These are phyloP conservation scores for Heloderma charlesbogerti DNA, from an alignment of 2,113 vertebrate genomes.

Conservation along the genomic window DNA sequence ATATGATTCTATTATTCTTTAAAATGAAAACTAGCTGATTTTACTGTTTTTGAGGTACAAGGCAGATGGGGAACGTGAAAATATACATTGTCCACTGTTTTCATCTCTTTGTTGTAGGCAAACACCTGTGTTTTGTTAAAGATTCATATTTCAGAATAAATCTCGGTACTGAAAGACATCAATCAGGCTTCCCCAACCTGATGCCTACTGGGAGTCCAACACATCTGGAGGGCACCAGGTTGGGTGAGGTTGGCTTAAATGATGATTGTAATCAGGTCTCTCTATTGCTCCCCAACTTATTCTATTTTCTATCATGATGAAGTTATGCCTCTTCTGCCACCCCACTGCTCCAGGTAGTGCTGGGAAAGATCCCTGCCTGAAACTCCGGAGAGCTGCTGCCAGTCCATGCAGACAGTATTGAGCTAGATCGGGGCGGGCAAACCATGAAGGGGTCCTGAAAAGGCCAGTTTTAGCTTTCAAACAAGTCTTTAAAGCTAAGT, in stretches of 20 bases:
- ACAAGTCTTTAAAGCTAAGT: too few relatives aligned
- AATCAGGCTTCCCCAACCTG: too few relatives aligned
- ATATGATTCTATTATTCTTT: too few relatives aligned
- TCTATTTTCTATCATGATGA: not conserved
- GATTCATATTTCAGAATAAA: not conserved
- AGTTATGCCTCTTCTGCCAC: not conserved
- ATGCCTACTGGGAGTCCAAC: too few relatives aligned
- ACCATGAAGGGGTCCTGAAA: not conserved
- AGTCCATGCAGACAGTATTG: too few relatives aligned
- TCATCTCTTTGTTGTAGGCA: not conserved
- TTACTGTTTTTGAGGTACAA: conserved; percentile 20
- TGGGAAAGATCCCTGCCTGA: not conserved
- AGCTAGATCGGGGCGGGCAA: too few relatives aligned
- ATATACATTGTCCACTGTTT: not conserved
- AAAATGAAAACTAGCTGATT: conserved; percentile 30
- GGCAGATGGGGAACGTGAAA: not conserved
- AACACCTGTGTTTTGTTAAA: not conserved
- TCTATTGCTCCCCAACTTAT: not conserved
- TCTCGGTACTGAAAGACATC: not conserved
- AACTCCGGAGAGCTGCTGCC: too few relatives aligned
- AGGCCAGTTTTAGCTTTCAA: too few relatives aligned
- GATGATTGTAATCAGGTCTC: not conserved
- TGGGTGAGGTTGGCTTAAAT: not conserved
- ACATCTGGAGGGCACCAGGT: too few relatives aligned
- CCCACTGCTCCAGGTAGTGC: not conserved